phyloP scores from a whole-genome alignment of 2,113 vertebrate species.

The Gobio gobio region DNA sequence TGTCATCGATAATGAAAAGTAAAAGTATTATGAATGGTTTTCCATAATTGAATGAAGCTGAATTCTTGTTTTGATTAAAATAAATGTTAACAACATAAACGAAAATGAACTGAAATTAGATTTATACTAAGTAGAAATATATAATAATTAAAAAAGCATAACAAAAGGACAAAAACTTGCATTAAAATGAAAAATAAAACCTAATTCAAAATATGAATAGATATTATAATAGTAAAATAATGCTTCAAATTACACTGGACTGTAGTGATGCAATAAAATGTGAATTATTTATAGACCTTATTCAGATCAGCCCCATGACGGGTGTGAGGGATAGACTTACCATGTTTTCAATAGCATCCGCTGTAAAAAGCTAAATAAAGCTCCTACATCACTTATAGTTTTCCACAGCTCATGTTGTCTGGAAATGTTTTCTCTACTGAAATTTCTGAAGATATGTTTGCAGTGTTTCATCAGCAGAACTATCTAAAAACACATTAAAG shows the following conservation, averaged over 20 bases:
- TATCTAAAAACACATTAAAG: too few relatives aligned
- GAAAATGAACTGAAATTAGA: background rate
- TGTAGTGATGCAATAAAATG: background rate
- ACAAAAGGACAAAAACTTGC: background rate
- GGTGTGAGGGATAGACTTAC: too few relatives aligned
- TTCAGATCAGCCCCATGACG: too few relatives aligned
- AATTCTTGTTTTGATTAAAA: background rate
- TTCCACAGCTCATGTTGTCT: too few relatives aligned
- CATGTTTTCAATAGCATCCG: too few relatives aligned
- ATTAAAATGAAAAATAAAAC: background rate
- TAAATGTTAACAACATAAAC: background rate
- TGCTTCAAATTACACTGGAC: background rate
- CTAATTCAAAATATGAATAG: background rate
- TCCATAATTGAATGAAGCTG: too few relatives aligned
- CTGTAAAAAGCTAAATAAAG: too few relatives aligned
- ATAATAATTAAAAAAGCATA: background rate
- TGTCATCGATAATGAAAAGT: background rate
- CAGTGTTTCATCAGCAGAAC: too few relatives aligned
- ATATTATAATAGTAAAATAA: background rate
- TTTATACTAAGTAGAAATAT: background rate
- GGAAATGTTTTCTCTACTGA: too few relatives aligned
- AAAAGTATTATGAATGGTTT: background rate
- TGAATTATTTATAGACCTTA: background rate
- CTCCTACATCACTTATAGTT: too few relatives aligned
- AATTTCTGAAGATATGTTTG: too few relatives aligned